Percentiles rank a stretch among this genome's conserved stretches.
Conservation (phyloP, 2,113 vertebrate species). For the Lycocorax pyrrhopterus region DNA sequence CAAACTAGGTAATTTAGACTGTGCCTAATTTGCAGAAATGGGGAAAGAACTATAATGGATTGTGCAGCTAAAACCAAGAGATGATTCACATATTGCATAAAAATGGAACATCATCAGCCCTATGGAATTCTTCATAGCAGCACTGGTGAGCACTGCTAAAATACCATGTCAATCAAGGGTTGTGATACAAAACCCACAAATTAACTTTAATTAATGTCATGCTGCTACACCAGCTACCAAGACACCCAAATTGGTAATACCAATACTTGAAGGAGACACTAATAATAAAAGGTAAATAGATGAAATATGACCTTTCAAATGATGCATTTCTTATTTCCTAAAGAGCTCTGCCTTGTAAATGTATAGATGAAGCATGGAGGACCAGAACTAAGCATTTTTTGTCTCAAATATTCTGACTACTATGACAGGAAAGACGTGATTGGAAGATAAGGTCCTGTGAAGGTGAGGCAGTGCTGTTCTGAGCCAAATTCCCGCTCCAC, state of each 20-base stretch:
- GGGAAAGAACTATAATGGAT: not conserved
- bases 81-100: not conserved
- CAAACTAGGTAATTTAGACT: not conserved
- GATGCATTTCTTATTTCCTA: not conserved
- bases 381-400: not conserved
- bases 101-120: not conserved
- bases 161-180: not conserved
- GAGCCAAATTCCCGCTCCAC: not conserved
- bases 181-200: not conserved
- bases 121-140: not conserved
- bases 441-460: not conserved
- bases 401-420: not conserved
- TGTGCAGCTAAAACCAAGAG: not conserved
- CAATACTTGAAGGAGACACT: not conserved
- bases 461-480: not conserved
- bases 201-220: not conserved
- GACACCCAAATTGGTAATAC: not conserved
- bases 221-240: not conserved
- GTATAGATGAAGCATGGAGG: not conserved
- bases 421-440: not conserved
- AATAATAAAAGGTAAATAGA: not conserved
- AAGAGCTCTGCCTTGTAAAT: not conserved
- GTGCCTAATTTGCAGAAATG: not conserved
- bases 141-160: not conserved
- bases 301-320: not conserved